A percentile compares a stretch with the other conserved stretches of the same genome.
phyloP scores from a whole-genome alignment of 2,888 invertebrate genomes.

The Gastracanthus pulcherrimus region DNA sequence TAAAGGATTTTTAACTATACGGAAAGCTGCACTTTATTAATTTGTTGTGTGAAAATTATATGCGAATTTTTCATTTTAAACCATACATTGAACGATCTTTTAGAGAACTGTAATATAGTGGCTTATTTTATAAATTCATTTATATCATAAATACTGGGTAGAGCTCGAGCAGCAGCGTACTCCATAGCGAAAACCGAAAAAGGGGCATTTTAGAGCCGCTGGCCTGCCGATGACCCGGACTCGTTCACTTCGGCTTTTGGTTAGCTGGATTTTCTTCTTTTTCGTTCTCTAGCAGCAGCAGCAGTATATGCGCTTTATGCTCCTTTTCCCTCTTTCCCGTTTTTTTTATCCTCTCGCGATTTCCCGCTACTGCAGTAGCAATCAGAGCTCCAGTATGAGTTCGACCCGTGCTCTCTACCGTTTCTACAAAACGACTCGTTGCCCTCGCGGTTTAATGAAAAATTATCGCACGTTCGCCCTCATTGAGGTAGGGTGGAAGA shows the following conservation, averaged over 20 bases:
- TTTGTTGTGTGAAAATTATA: too few species aligned
- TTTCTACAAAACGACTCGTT: slow-evolving; percentile 15
- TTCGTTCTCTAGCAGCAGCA: not conserved
- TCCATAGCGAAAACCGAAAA: not conserved
- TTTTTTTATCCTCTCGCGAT: slow-evolving; percentile 29
- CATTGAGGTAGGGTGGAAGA: not conserved
- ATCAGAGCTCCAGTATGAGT: slow-evolving; percentile 23
- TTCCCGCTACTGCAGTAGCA: slow-evolving; percentile 15
- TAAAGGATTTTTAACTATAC: too few species aligned
- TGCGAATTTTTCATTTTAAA: not conserved
- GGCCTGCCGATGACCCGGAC: slow-evolving; percentile 18
- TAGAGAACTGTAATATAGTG: not conserved
- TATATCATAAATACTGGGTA: slow-evolving; percentile 2
- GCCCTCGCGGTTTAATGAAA: slow-evolving; percentile 43
- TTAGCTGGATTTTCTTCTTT: slow-evolving; percentile 5
- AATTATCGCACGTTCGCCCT: slow-evolving; percentile 41
- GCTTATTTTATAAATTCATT: not conserved
- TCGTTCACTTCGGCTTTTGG: slow-evolving; percentile 1
- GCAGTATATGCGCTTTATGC: not conserved
- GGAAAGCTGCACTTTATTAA: too few species aligned
- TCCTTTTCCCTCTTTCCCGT: not conserved
- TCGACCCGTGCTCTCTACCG: not conserved
- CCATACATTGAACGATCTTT: not conserved
- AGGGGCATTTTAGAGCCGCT: slow-evolving; percentile 6
- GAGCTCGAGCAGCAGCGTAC: not conserved